Conservation (phyloP, 2,113 vertebrate species). For the Zosterops japonicus region DNA sequence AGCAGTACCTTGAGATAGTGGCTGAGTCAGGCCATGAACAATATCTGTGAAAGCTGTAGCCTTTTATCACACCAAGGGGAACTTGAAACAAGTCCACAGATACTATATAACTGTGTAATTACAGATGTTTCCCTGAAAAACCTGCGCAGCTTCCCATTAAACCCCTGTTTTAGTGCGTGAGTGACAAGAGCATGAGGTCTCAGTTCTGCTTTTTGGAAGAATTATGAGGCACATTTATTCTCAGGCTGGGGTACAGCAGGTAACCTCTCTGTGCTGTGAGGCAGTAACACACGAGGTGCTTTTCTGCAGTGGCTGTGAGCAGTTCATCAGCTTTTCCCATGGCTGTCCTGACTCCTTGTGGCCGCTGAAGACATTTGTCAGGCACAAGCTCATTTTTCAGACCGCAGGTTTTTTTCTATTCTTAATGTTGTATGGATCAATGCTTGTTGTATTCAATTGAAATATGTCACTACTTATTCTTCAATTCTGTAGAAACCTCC, state of each 20-base stretch:
- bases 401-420: neutral
- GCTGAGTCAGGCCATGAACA: neutral
- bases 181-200: neutral
- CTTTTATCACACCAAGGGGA: neutral
- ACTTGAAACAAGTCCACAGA: neutral
- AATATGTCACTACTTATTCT: neutral
- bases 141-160: neutral
- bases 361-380: neutral
- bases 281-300: rapidly evolving
- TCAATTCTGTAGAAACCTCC: neutral
- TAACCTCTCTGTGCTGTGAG: neutral
- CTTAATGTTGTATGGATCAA: too few relatives aligned
- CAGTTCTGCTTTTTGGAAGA: neutral
- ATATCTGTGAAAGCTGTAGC: neutral
- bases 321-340: neutral
- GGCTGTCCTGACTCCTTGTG: slow-evolving; percentile 57
- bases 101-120: neutral
- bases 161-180: neutral
- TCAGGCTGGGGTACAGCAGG: neutral
- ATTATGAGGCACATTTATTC: neutral
- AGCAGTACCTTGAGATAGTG: rapidly evolving
- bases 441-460: neutral
- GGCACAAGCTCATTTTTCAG: neutral
- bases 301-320: neutral
- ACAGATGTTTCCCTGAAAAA: neutral